A percentile compares a stretch with the other conserved stretches of the same genome.
Evolutionary conservation across 2,888 invertebrate species (phyloP).

Genomic region (Mesorhabditis spiculigera): DNA sequence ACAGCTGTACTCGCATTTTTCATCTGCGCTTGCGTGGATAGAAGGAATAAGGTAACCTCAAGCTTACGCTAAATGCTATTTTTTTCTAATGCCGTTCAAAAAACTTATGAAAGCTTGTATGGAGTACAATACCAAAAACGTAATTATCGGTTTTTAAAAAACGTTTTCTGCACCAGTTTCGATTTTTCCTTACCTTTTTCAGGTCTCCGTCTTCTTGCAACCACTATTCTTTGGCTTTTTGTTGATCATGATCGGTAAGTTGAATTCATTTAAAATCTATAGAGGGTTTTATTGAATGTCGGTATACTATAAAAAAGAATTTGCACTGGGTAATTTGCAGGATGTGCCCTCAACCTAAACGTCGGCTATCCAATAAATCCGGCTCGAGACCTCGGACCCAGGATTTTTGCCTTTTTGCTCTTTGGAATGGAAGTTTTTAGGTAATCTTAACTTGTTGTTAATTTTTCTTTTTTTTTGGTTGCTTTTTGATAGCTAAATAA

Average conservation of each 20-base stretch:
- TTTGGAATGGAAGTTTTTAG: background rate
- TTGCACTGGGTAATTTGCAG: background rate
- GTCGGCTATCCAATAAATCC: background rate
- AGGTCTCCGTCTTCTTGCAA: background rate
- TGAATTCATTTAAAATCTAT: background rate
- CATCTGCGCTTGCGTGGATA: background rate
- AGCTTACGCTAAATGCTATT: too few species aligned
- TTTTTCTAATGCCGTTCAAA: too few species aligned
- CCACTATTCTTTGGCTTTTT: background rate
- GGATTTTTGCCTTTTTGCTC: background rate
- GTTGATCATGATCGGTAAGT: background rate
- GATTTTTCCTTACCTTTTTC: background rate
- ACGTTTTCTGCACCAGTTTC: too few species aligned
- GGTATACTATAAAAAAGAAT: too few species aligned
- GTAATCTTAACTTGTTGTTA: background rate
- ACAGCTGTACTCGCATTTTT: background rate
- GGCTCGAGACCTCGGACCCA: background rate
- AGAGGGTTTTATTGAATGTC: too few species aligned
- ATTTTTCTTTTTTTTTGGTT: background rate
- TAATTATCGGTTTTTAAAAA: too few species aligned
- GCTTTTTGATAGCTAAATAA: too few species aligned
- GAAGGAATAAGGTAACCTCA: background rate
- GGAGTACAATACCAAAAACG: too few species aligned
- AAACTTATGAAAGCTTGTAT: too few species aligned
- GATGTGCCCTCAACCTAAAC: background rate